phyloP scores from a whole-genome alignment of 2,888 invertebrate species.

The Andrena flavipes region DNA sequence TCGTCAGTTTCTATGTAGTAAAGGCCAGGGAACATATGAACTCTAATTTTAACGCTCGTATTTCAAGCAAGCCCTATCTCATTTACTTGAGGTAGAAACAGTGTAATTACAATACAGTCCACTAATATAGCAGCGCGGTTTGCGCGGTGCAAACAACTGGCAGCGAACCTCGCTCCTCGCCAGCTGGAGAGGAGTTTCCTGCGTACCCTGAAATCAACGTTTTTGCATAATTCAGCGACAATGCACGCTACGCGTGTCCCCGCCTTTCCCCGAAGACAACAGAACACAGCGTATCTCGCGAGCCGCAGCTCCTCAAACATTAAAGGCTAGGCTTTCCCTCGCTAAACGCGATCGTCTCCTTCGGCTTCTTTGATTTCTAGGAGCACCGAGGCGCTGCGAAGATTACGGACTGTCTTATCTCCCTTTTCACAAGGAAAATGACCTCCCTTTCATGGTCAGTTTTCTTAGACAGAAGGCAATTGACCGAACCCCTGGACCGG shows the following conservation, averaged over 20 bases:
- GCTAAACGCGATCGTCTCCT: conserved; percentile 6
- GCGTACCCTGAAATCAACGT: conserved; percentile 73
- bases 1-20: neutral
- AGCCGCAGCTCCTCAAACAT: conserved; percentile 41
- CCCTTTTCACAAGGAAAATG: neutral
- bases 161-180: conserved; percentile 32
- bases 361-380: conserved; percentile 8
- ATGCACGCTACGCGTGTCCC: conserved; percentile 38
- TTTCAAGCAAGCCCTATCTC: conserved; percentile 16
- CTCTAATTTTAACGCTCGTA: conserved; percentile 30
- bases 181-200: conserved; percentile 25
- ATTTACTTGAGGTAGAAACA: neutral
- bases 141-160: conserved; percentile 35
- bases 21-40: neutral
- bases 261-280: neutral
- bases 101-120: conserved; percentile 42
- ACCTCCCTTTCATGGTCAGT: conserved; percentile 18
- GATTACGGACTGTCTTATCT: conserved; percentile 12
- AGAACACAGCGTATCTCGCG: neutral
- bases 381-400: neutral
- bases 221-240: conserved; percentile 77
- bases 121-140: conserved; percentile 32
- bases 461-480: neutral
- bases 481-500: no score
- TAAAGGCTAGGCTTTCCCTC: conserved; percentile 30